Evolutionary conservation across 2,113 vertebrate genomes (phyloP), one percentile per base, ranked within the genome.

Genomic region (Scomber scombrus): DNA sequence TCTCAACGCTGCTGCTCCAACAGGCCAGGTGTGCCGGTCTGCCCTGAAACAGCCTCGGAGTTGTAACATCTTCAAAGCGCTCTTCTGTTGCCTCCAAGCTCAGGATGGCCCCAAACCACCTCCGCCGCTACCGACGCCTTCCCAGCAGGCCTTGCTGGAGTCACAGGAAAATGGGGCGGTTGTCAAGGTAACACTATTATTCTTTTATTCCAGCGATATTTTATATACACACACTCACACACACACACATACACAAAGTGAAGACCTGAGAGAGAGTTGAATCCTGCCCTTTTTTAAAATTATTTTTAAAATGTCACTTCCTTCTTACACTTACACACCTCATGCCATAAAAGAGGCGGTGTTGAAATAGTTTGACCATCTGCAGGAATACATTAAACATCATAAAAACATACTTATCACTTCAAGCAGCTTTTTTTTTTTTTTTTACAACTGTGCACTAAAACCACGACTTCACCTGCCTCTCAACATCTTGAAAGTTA

Each of bases 41-140:
- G 95, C 96, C 77, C 95, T 96, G 40, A 97, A 96, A 93, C 96
- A 97, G 90, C 96, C 95, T 14, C 94, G 94, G 71, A 95, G 96
- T 80, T 95, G 95, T 79, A 97, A 94, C 90, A 95, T 97, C 93
- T 96, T 97, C 89, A 95, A 96, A 89, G 94, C 95, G 0, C 93
- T 97, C 78, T 96, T 97, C 94, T 97, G 96, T 84, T 97, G 96
- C 95, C 93, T 97, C 69, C 91, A 94, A 16, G 86, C 95, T 78
- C 95, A 95, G 93, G 95, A 96, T 96, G 95, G 93, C 71, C 89
- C 94, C 78, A 95, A 94, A 85, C 84, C 80, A 54, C 77, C 78
- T 5, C 87, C 88, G 13, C 89, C 94, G 3, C 81, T 69, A 34
- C 91, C 84, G 6, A 92, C 90, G n/a, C 90, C 94, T 47, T 93